Evolutionary conservation across 2,888 invertebrate species (phyloP).

Genomic region (Falcaria lacertinaria): DNA sequence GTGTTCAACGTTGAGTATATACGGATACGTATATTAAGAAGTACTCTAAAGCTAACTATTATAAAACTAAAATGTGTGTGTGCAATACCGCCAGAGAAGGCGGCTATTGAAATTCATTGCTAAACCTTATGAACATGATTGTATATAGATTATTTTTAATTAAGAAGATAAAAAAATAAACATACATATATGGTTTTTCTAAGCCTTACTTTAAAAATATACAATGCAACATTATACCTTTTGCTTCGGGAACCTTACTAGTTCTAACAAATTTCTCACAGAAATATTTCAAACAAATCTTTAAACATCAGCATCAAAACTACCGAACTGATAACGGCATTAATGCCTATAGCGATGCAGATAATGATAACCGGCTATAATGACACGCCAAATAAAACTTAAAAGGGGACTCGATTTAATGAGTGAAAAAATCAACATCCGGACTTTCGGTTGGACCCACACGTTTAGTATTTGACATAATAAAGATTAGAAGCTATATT

Average conservation of each 20-base stretch:
- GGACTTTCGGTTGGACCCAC: slow-evolving; percentile 32
- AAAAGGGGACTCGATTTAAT: slow-evolving; percentile 30
- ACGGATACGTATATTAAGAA: slow-evolving; percentile 15
- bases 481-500: slow-evolving; percentile 63
- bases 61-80: too few species aligned
- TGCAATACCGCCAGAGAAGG: too few species aligned
- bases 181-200: too few species aligned
- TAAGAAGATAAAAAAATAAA: too few species aligned
- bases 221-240: too few species aligned
- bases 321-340: slow-evolving; percentile 44
- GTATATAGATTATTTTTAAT: too few species aligned
- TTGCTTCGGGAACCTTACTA: background rate
- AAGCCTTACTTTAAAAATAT: too few species aligned
- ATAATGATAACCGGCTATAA: slow-evolving; percentile 61
- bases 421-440: slow-evolving; percentile 33
- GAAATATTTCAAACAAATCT: background rate
- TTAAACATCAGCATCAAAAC: background rate
- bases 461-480: slow-evolving; percentile 45
- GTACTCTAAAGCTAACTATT: too few species aligned
- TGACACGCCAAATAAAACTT: slow-evolving; percentile 47
- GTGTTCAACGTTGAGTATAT: slow-evolving; percentile 31
- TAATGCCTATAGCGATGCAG: slow-evolving; percentile 59
- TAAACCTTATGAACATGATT: too few species aligned
- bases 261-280: background rate
- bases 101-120: too few species aligned